phyloP scores from a whole-genome alignment of 2,888 invertebrate species.

The Melikaiella ostensackeni region DNA sequence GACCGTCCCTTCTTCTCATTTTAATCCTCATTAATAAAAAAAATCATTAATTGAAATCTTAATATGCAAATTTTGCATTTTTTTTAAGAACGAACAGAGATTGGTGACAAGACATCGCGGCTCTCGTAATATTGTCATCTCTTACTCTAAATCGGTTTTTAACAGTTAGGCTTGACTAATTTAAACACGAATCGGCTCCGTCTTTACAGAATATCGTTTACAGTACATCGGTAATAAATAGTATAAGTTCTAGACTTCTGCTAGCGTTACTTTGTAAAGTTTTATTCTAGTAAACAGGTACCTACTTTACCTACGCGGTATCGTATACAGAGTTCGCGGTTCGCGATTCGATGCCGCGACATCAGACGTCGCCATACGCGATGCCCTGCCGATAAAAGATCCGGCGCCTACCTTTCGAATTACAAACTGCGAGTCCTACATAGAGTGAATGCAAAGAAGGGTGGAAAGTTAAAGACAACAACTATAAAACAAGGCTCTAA shows the following conservation, averaged over 20 bases:
- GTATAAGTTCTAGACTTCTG: conserved; percentile 65
- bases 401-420: conserved; percentile 41
- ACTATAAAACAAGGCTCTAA: conserved; percentile 11
- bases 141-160: conserved; percentile 63
- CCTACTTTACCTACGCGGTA: conserved; percentile 77
- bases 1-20: too few relatives aligned
- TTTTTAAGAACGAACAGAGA: not conserved
- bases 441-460: not conserved
- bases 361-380: conserved; percentile 72
- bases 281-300: conserved; percentile 74
- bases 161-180: conserved; percentile 28
- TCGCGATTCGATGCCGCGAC: conserved; percentile 73
- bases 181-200: conserved; percentile 22
- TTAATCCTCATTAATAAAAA: not conserved
- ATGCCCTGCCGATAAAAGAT: conserved; percentile 69
- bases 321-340: conserved; percentile 75
- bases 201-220: conserved; percentile 56
- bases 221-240: conserved; percentile 69
- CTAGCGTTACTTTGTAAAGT: conserved; percentile 68
- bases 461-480: conserved; percentile 20
- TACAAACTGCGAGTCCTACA: conserved; percentile 20
- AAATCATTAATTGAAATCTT: too few relatives aligned
- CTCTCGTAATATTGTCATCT: conserved; percentile 72
- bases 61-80: not conserved
- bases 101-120: conserved; percentile 58